Base-by-base conservation (phyloP, 1,140 invertebrate genomes). In the Saccostrea cuccullata region DNA sequence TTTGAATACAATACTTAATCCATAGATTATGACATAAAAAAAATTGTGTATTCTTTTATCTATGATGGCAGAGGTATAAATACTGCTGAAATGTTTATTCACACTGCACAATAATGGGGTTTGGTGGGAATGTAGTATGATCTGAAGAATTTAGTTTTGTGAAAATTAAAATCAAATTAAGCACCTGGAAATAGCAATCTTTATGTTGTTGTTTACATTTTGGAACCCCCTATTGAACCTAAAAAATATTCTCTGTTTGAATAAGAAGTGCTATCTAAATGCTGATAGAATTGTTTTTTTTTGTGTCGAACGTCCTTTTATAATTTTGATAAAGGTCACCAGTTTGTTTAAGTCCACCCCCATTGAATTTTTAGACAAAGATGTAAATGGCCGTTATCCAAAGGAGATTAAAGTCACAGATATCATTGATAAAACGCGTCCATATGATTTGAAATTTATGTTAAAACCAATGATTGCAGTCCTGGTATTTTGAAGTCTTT, bases 121-220 rank as follows among this genome's bases (percentile, higher is more conserved):
- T 77, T 36, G 26, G 70, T 77, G 30, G 70, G 70, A 73, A 73
- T 73, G 8, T 13, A 73, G 15, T 0, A 26, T n/a, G 23, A 12
- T 77, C 70, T 77, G 12, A 77, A 77, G 70, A 77, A 77, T 77
- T 77, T 13, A 77, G 70, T 77, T 15, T 36, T 77, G 70, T 30
- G 70, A 77, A 77, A 77, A 15, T 77, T 8, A 77, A 77, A 30
- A 77, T 77, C 70, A 77, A 77, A 77, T 77, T 36, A 77, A 30
- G 15, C 70, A 77, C 70, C 70, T 77, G 70, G 70, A 77, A 77
- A 77, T 77, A 30, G 26, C 30, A 77, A 77, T 77, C 70, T 77
- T 36, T 77, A 36, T 9, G 70, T 77, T 77, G 70, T 77, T 77
- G 70, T 77, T 77, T 77, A 77, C 70, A 77, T 77, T 77, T 30